Base-by-base conservation (phyloP, 1,140 invertebrate genomes). In the Psix sp. region DNA sequence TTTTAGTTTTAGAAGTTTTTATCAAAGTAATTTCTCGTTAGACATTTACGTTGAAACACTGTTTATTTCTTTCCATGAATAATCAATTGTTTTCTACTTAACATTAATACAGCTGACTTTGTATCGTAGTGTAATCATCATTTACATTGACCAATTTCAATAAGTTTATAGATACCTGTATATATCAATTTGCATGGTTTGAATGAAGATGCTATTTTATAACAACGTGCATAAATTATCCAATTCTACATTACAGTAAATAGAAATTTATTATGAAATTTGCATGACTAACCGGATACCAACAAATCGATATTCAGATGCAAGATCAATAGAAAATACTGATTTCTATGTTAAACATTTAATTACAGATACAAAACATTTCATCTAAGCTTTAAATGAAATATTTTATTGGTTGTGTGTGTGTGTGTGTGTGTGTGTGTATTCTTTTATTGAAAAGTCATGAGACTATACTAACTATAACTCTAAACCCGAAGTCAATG, bases 171-270 rank as follows among this genome's bases (percentile, higher is more conserved):
- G 36, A 7, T 45, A 31, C 52, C 15, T 60, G 46, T 48, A 73
- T 66, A 52, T 73, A 66, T 56, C 36, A 60, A 40, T 52, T 56
- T 33, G 48, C 60, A 60, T 43, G 60, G 42, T 54, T 66, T 60
- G 70, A 66, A 73, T 66, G 70, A 66, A 66, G 60, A 73, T 56
- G 62, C 46, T 52, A 66, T 73, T 73, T 63, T 59, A 73, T 73
- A 59, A 73, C 20, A 45, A 59, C 54, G 52, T 31, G 31, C 38
- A 72, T 59, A 63, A 65, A 59, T 65, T 65, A 51, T 57, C 2
- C 45, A 56, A 60, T 46, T 40, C 36, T 46, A 49, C 56, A 48
- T 68, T 68, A 70, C 43, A 56, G 57, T 60, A 62, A 60, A 54
- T 35, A 60, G 39, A 70, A 70, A 70, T 70, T 70, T 70, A 70